These are phyloP conservation scores for Mya arenaria DNA, from an alignment of 1,140 invertebrate species.

Conservation along the genomic window DNA sequence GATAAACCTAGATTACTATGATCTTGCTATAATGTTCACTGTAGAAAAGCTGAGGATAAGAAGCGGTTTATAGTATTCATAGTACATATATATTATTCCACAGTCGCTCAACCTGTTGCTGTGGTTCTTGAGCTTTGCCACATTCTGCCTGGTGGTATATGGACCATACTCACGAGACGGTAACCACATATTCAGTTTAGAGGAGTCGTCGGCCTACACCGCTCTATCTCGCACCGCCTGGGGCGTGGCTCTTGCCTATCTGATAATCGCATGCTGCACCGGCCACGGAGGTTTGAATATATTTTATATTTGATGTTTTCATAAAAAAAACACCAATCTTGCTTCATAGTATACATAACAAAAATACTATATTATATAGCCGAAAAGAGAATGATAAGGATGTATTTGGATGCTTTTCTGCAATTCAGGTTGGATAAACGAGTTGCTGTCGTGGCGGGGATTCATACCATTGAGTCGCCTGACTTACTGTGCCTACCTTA, in stretches of 20 bases:
- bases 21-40: too few relatives aligned
- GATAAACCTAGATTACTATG: too few relatives aligned
- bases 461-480: conserved; percentile 92
- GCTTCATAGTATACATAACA: too few relatives aligned
- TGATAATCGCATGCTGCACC: conserved; percentile 80
- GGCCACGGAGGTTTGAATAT: conserved; percentile 73
- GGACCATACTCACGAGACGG: not conserved
- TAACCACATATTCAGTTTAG: conserved; percentile 14
- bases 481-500: conserved; percentile 94
- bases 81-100: not conserved
- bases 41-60: too few relatives aligned
- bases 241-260: conserved; percentile 80
- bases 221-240: conserved; percentile 76
- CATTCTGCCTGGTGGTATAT: not conserved
- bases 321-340: too few relatives aligned
- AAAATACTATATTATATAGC: too few relatives aligned
- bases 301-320: too few relatives aligned
- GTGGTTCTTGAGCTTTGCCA: not conserved
- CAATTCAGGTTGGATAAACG: conserved; percentile 87
- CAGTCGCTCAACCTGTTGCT: not conserved
- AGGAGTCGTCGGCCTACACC: conserved; percentile 74
- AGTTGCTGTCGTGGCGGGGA: conserved; percentile 89
- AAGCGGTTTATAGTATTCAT: too few relatives aligned
- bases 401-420: too few relatives aligned
- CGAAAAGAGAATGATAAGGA: too few relatives aligned